Percentiles rank a stretch among this genome's conserved stretches.
Evolutionary conservation across 2,888 invertebrate species (phyloP).

Genomic region (Drosophila suboccidentalis): DNA sequence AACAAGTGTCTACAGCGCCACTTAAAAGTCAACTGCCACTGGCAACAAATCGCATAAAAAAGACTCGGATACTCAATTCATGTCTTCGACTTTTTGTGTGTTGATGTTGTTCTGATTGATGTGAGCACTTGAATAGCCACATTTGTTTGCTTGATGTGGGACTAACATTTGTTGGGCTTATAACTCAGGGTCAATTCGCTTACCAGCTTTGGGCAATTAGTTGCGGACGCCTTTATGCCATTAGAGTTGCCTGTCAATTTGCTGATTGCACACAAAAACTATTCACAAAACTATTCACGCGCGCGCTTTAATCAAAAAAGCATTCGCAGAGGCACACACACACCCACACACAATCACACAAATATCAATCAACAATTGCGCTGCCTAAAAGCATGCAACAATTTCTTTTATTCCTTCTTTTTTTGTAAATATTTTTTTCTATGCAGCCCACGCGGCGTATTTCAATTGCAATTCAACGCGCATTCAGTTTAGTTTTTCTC

Average conservation of each 20-base stretch:
- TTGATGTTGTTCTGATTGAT: constrained; percentile 18
- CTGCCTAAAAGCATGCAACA: constrained; percentile 66
- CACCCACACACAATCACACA: constrained; percentile 18
- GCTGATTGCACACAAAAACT: constrained; percentile 63
- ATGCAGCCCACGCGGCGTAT: constrained; percentile 39
- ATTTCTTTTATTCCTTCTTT: constrained; percentile 43
- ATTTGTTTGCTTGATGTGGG: constrained; percentile 12
- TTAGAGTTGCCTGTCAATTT: constrained; percentile 48
- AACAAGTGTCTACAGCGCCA: constrained; percentile 52
- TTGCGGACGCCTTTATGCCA: constrained; percentile 26
- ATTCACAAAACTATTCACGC: constrained; percentile 63
- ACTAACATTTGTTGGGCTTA: background rate
- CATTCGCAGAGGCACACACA: constrained; percentile 18
- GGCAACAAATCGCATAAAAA: constrained; percentile 53
- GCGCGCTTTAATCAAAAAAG: constrained; percentile 69
- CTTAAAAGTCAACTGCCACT: constrained; percentile 63
- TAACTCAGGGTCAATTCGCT: constrained; percentile 25
- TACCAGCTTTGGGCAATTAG: constrained; percentile 42
- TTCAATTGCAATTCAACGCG: constrained; percentile 40
- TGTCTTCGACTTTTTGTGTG: constrained; percentile 10
- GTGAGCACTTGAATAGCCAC: constrained; percentile 14
- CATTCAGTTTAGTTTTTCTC: constrained; percentile 39
- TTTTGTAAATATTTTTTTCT: constrained; percentile 13
- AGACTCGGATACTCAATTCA: constrained; percentile 18
- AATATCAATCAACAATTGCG: constrained; percentile 68